Base-by-base conservation (phyloP, 2,888 invertebrate genomes). In the Lamproptera curius region DNA sequence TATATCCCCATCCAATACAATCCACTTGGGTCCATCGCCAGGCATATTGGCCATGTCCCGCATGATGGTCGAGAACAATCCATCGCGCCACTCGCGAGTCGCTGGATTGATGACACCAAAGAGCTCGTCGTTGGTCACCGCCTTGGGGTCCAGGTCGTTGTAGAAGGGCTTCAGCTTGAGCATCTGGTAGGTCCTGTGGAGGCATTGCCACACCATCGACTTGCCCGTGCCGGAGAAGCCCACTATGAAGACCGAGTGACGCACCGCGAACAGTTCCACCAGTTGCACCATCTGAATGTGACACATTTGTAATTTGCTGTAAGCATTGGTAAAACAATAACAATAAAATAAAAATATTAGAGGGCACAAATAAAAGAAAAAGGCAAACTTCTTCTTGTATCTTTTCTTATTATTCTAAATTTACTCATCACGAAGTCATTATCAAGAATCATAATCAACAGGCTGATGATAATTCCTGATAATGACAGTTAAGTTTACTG, bases 41-140 rank as follows among this genome's bases (percentile, higher is more conserved):
- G 91, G 85, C 89, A 97, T 90, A 73, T 97, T 97, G 1, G 97
- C 96, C 86, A 97, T 94, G 70, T 98, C 97, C 55, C 98, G 89
- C 95, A 98, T 97, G 45, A 97, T 91, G 0, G 95, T 93, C 0
- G 97, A 97, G 70, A 98, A 95, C 42, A 98, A 82, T n/a, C 97
- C 96, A 83, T 90, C 87, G 67, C 94, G 97, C 97, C 97, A 97
- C 80, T 98, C 97, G 62, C 97, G 90, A 0, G 97, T 97, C 0
- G 96, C 89, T 1, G 97, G 96, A 85, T 97, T 97, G 50, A 98
- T 97, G 44, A 97, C 92, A 4, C 98, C 98, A 77, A 97, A 98
- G 28, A 98, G 83, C 73, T 98, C 98, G 68, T 98, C 96, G 69
- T 97, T 97, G 1, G 97, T 97, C 4, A 98, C 97, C 9, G 97